Evolutionary conservation across 92 coral and sea anemone genomes (phyloP), one percentile per base, ranked within the genome.

Genomic region (Meandrina meandrites): DNA sequence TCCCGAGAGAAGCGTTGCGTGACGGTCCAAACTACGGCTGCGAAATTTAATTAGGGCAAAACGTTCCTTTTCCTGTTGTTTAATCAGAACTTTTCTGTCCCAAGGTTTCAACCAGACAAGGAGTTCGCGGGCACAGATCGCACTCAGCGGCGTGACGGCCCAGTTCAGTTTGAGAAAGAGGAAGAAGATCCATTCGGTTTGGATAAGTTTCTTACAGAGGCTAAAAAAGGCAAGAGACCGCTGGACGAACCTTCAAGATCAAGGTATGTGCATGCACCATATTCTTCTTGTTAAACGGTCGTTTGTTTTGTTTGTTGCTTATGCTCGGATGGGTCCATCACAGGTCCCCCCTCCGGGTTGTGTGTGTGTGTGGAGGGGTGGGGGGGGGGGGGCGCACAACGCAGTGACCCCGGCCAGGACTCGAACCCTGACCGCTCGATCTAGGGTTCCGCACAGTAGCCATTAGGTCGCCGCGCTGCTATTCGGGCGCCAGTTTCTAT

Each of bases 71-170:
- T 60, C 67, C 30, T 4, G 58, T 34, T 12, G 24, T 28, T 28
- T 69, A 80, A 80, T n/a, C n/a, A 0, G 48, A 57, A 54, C 50
- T 56, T 17, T 83, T 53, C 40, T 85, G 68, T 70, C 30, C 60
- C 15, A 21, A 94, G 97, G 85, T 97, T 97, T 84, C 98, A 95
- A 42, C 98, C 99, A 0, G 99, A 95, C 81, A 95, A 95, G 75
- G 99, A 91, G 87, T 97, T 97, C 81, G 99, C 98, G 8, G 99
- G 99, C 50, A 93, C 99, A 34, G 99, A 97, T 84, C 99, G 94
- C 64, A 81, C 90, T 84, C 96, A 93, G 88, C 96, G 95, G 34
- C 93, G 99, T n/a, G 99, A 97, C 81, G 99, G 99, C 22, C 99
- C 99, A 22, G 99, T 97, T 60, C 98, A 97, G 93, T 97, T 97